A percentile compares a stretch with the other conserved stretches of the same genome.
phyloP scores from a whole-genome alignment of 2,113 vertebrate species.

The Uropsilus gracilis region DNA sequence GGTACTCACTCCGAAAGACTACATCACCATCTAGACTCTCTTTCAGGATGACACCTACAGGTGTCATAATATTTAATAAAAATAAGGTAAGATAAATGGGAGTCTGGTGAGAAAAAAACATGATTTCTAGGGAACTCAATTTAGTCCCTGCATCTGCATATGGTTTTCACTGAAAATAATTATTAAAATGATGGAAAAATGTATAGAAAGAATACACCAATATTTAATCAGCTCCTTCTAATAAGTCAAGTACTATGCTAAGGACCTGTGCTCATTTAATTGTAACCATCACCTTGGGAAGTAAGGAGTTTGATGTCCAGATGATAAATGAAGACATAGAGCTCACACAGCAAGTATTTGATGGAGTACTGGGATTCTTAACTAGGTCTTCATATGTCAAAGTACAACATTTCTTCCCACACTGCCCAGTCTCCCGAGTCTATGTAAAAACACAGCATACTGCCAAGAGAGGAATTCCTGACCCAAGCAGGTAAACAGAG shows the following conservation, averaged over 20 bases:
- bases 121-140: background rate
- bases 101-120: background rate
- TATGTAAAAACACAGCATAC: background rate
- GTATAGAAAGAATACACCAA: background rate
- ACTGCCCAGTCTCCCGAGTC: background rate
- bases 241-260: background rate
- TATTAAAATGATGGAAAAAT: background rate
- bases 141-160: background rate
- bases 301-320: background rate
- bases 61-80: too few relatives aligned
- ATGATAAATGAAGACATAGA: slow-evolving; percentile 1
- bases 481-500: background rate
- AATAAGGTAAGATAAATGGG: too few relatives aligned
- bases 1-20: background rate
- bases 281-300: background rate
- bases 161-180: background rate
- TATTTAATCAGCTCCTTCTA: background rate
- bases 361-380: background rate
- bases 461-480: background rate
- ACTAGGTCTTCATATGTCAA: background rate
- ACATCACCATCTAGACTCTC: background rate
- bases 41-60: background rate
- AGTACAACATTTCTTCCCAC: background rate
- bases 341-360: background rate
- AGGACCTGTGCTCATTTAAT: background rate